Evolutionary conservation across 2,797 vertebrate genomes (phyloP).

Genomic region (Sebastes hubbsi): DNA sequence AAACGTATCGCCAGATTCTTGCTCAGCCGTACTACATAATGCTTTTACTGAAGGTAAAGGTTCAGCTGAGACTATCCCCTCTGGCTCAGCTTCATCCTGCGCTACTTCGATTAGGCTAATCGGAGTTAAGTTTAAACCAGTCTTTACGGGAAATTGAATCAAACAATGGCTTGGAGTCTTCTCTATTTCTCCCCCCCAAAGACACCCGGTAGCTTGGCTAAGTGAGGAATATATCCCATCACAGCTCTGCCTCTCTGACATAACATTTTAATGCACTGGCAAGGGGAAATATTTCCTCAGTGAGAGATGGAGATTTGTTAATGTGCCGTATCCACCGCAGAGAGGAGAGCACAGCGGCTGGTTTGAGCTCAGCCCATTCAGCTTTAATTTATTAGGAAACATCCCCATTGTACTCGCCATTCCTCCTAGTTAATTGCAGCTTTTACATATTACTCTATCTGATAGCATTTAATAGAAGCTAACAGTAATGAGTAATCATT

Average conservation of each 20-base stretch:
- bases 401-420: background rate
- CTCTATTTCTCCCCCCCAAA: background rate
- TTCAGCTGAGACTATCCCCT: background rate
- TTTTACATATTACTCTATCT: background rate
- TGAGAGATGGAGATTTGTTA: conserved; percentile 6
- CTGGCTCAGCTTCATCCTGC: background rate
- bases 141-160: conserved; percentile 24
- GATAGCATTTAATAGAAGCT: background rate
- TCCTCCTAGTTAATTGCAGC: background rate
- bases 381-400: background rate
- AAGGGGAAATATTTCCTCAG: background rate
- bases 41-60: background rate
- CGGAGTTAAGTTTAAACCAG: background rate
- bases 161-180: background rate
- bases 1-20: too few species aligned
- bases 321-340: background rate
- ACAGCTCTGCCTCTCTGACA: conserved; percentile 7
- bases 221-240: background rate
- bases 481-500: background rate
- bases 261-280: conserved; percentile 9
- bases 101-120: background rate
- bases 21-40: too few species aligned
- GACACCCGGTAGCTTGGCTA: background rate
- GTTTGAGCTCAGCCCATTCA: background rate
- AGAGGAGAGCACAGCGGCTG: background rate